These are phyloP conservation scores for Rhogogaster chlorosoma DNA, from an alignment of 2,888 invertebrate species.

Conservation along the genomic window DNA sequence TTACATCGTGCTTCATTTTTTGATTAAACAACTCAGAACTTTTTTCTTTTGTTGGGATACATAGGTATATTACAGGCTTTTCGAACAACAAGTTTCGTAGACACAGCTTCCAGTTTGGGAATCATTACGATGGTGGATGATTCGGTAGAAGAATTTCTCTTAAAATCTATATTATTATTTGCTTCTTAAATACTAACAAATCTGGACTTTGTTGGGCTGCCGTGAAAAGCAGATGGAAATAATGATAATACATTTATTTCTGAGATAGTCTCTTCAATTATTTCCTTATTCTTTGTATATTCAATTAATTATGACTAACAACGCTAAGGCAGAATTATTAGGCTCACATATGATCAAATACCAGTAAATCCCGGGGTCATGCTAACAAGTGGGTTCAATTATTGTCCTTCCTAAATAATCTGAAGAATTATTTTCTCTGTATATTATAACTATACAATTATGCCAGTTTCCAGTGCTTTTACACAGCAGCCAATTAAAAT, in stretches of 20 bases:
- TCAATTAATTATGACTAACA: background rate
- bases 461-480: background rate
- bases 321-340: background rate
- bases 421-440: background rate
- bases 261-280: background rate
- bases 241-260: background rate
- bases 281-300: background rate
- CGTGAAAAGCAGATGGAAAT: slow-evolving; percentile 52
- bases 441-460: background rate
- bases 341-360: background rate
- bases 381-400: background rate
- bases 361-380: background rate
- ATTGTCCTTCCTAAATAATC: background rate
- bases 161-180: slow-evolving; percentile 61
- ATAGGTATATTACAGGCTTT: background rate
- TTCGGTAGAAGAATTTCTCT: slow-evolving; percentile 54
- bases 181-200: slow-evolving; percentile 67
- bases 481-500: slow-evolving; percentile 22
- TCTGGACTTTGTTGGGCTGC: slow-evolving; percentile 66
- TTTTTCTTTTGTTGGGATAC: background rate
- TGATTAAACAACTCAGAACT: background rate
- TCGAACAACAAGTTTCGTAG: background rate
- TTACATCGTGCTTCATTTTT: background rate
- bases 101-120: slow-evolving; percentile 7
- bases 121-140: slow-evolving; percentile 2